Evolutionary conservation across 2,888 invertebrate genomes (phyloP).

Genomic region (Subacronicta megacephala): DNA sequence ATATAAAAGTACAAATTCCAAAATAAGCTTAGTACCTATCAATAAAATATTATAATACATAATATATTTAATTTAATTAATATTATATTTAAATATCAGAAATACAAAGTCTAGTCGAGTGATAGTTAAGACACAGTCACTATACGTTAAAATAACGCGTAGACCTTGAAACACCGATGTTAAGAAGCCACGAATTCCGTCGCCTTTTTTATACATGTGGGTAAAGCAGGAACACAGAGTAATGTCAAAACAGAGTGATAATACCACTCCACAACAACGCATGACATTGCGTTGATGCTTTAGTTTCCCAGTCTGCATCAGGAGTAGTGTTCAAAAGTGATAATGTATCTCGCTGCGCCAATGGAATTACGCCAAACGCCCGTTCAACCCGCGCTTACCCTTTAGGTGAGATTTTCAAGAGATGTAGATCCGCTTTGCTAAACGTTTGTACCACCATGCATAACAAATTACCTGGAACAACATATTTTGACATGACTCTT

Average conservation of each 20-base stretch:
- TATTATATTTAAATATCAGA: too few relatives aligned
- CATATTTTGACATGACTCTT: not conserved
- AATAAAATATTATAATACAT: too few relatives aligned
- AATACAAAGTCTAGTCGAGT: too few relatives aligned
- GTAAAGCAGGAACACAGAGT: not conserved
- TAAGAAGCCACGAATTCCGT: not conserved
- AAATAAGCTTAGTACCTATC: too few relatives aligned
- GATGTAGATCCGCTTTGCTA: not conserved
- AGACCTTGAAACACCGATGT: conserved; percentile 13
- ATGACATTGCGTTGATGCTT: too few relatives aligned
- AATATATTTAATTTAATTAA: too few relatives aligned
- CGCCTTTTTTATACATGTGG: not conserved
- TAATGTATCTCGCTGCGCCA: not conserved
- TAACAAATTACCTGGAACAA: not conserved
- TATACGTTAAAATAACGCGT: conserved; percentile 19
- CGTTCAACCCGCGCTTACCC: not conserved
- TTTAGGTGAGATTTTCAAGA: not conserved
- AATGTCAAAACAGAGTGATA: not conserved
- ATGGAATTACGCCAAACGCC: not conserved
- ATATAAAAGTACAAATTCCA: too few relatives aligned
- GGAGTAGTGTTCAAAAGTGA: not conserved
- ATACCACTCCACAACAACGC: not conserved
- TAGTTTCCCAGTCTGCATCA: too few relatives aligned
- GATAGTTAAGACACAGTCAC: conserved; percentile 45
- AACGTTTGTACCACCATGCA: not conserved